A percentile compares a stretch with the other conserved stretches of the same genome.
Evolutionary conservation across 2,888 invertebrate species (phyloP).

Genomic region (Tachina grossa): DNA sequence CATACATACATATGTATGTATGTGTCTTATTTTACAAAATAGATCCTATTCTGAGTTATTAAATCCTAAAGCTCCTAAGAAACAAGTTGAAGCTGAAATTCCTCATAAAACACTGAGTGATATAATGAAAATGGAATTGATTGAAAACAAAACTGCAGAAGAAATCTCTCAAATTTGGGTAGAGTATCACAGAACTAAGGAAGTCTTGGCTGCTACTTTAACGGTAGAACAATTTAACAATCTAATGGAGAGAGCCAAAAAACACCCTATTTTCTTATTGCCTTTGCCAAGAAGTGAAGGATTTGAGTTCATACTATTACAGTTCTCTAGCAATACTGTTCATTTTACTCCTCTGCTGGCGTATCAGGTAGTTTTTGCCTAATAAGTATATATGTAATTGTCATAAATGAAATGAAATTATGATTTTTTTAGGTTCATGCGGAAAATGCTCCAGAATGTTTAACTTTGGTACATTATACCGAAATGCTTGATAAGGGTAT

Average conservation of each 20-base stretch:
- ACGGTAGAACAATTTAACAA: slow-evolving; percentile 85
- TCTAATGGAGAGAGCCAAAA: slow-evolving; percentile 85
- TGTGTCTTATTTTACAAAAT: neutral
- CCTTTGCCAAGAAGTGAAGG: slow-evolving; percentile 92
- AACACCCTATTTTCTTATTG: slow-evolving; percentile 89
- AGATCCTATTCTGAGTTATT: slow-evolving; percentile 87
- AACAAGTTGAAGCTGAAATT: slow-evolving; percentile 75
- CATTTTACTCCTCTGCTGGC: slow-evolving; percentile 94
- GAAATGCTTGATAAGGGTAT: slow-evolving; percentile 89
- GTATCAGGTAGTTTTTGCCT: slow-evolving; percentile 86
- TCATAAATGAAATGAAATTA: neutral
- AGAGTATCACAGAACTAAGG: slow-evolving; percentile 90
- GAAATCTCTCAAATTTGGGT: slow-evolving; percentile 91
- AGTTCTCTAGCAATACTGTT: slow-evolving; percentile 88
- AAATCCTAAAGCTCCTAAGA: slow-evolving; percentile 85
- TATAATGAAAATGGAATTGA: slow-evolving; percentile 90
- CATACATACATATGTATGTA: no score
- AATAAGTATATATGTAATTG: neutral
- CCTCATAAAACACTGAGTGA: slow-evolving; percentile 85
- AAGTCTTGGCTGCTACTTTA: slow-evolving; percentile 89
- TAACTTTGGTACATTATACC: slow-evolving; percentile 90
- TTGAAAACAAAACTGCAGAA: slow-evolving; percentile 87
- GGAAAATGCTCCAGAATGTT: slow-evolving; percentile 94
- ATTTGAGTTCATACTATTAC: slow-evolving; percentile 93
- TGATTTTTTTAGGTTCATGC: slow-evolving; percentile 86